Base-by-base conservation (phyloP, 2,888 invertebrate genomes). In the Arctia plantaginis region DNA sequence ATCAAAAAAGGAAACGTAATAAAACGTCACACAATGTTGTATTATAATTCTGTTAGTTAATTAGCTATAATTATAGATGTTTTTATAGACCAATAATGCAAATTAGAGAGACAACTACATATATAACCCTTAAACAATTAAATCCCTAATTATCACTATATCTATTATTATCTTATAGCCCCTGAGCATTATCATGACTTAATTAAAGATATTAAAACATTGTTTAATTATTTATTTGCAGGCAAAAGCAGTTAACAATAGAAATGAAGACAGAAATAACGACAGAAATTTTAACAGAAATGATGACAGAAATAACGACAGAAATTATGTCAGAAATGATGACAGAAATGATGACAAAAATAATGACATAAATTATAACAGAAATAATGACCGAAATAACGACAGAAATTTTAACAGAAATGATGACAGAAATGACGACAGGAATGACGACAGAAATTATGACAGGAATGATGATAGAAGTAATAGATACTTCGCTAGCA, bases 281-380 rank as follows among this genome's bases (percentile, higher is more conserved):
- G 66, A 35, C 13, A 35, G 62, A 8, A 62, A 72, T 33, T 18
- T 35, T 1, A 20, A 30, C n/a, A 71, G 59, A 1, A 6, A 68
- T 30, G n/a, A 72, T 23, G 13, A 69, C 15, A 69, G n/a, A 1
- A 55, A 64, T 7, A 12, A 66, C 3, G 47, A 66, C 30, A 65
- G 13, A 27, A 47, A 44, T 23, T 27, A 71, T n/a, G 51, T 66
- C 0, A 64, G 44, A n/a, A 68, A 27, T 59, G 23, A 18, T 8
- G 6, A 30, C 20, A 68, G 47, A 0, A 15, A 66, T 33, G n/a
- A 72, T 27, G 59, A 44, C n/a, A 55, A 59, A 6, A 71, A 75
- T 20, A 64, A 35, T 2, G 66, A 35, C 13, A 35, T 51, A 8
- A 62, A 72, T 33, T 18, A 47, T 1, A 20, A 30, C n/a, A 71